Evolutionary conservation across 2,113 vertebrate genomes (phyloP).

Genomic region (Stegastes partitus): DNA sequence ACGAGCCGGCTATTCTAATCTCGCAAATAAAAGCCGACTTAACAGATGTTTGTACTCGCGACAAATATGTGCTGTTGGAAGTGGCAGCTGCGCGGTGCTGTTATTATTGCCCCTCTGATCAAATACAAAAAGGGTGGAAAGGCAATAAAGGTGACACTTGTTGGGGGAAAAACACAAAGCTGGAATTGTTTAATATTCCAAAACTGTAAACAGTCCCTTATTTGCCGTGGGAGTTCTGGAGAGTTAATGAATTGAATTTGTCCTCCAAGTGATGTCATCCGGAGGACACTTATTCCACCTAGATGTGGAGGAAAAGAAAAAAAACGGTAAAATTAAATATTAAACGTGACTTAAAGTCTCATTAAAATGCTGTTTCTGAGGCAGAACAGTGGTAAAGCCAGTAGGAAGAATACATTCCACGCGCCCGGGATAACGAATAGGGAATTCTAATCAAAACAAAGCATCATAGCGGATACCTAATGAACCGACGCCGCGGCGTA

Average conservation of each 20-base stretch:
- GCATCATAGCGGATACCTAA: constrained; percentile 39
- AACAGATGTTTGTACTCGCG: constrained; percentile 29
- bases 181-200: constrained; percentile 1
- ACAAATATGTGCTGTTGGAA: constrained; percentile 22
- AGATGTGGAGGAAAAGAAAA: too few relatives aligned
- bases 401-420: neutral
- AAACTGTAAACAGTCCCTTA: constrained; percentile 1
- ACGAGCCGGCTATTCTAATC: too few relatives aligned
- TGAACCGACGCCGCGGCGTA: constrained; percentile 28
- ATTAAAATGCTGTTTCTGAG: constrained; percentile 26
- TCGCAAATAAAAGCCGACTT: neutral
- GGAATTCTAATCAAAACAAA: constrained; percentile 49
- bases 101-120: constrained; percentile 26
- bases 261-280: constrained; percentile 19
- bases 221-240: neutral
- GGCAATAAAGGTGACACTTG: neutral
- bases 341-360: constrained; percentile 20
- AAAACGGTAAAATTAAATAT: constrained; percentile 1
- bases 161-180: constrained; percentile 13
- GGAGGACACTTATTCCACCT: constrained; percentile 21
- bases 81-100: constrained; percentile 24
- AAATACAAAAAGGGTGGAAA: neutral
- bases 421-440: constrained; percentile 33
- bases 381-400: constrained; percentile 4
- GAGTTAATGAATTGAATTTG: constrained; percentile 47